A percentile compares a stretch with the other conserved stretches of the same genome.
Evolutionary conservation across 2,797 vertebrate species (phyloP).

Genomic region (Sebastes cheni): DNA sequence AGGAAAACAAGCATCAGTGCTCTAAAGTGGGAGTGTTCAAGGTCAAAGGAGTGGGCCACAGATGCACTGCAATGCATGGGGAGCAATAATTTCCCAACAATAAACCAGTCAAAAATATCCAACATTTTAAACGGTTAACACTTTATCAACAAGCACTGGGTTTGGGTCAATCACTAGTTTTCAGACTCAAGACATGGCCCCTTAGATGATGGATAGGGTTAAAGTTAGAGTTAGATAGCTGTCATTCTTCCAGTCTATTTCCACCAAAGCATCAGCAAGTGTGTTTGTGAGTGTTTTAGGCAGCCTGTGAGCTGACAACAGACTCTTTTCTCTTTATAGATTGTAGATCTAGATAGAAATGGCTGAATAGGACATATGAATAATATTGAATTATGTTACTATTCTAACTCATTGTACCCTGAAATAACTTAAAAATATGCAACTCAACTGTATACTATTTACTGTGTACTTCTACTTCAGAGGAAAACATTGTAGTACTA

Average conservation of each 20-base stretch:
- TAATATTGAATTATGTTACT: neutral
- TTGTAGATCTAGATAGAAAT: neutral
- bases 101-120: neutral
- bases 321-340: neutral
- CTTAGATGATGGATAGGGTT: neutral
- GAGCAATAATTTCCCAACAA: neutral
- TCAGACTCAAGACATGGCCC: neutral
- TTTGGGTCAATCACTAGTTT: neutral
- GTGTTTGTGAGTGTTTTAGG: neutral
- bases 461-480: no score
- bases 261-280: neutral
- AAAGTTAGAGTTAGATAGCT: neutral
- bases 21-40: conserved; percentile 2
- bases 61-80: conserved; percentile 18
- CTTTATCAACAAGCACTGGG: neutral
- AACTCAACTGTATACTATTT: no score
- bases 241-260: neutral
- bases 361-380: neutral
- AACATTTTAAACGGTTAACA: neutral
- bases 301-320: neutral
- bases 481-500: no score
- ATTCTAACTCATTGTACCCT: neutral
- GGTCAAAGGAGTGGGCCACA: conserved; percentile 6
- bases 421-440: neutral
- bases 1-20: conserved; percentile 23